Evolutionary conservation across 2,888 invertebrate species (phyloP).

Genomic region (Cerastoderma edule): DNA sequence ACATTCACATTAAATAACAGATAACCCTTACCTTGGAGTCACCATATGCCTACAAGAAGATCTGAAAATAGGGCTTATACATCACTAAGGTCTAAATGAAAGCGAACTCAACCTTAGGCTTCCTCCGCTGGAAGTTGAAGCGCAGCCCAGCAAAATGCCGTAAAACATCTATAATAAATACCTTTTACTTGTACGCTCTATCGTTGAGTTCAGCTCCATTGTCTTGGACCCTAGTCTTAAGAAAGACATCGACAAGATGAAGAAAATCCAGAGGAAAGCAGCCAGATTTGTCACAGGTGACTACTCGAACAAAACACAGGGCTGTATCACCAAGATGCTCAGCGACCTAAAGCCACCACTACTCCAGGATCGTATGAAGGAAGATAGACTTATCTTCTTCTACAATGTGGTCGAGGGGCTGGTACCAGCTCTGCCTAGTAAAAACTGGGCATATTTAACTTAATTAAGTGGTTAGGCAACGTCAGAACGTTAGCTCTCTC

Average conservation of each 20-base stretch:
- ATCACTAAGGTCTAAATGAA: too few species aligned
- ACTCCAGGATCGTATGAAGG: slow-evolving; percentile 16
- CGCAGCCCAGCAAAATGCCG: too few species aligned
- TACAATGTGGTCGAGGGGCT: slow-evolving; percentile 30
- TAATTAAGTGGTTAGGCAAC: too few species aligned
- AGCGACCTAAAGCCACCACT: slow-evolving; percentile 22
- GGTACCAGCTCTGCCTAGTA: slow-evolving; percentile 23
- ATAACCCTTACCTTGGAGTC: too few species aligned
- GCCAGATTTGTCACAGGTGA: slow-evolving; percentile 36
- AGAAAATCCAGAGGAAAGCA: slow-evolving; percentile 34
- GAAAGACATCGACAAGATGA: slow-evolving; percentile 44
- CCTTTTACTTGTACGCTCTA: slow-evolving; percentile 22
- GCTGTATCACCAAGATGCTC: slow-evolving; percentile 36
- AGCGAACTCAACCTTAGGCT: too few species aligned
- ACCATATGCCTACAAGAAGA: too few species aligned
- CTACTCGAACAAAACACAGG: slow-evolving; percentile 16
- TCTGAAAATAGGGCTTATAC: too few species aligned
- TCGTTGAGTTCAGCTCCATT: slow-evolving; percentile 45
- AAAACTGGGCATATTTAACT: too few species aligned
- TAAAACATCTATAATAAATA: too few species aligned
- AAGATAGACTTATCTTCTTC: slow-evolving; percentile 16
- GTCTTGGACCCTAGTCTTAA: slow-evolving; percentile 48
- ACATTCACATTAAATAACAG: too few species aligned
- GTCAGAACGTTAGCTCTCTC: too few species aligned
- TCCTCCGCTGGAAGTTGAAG: too few species aligned